Evolutionary conservation across 2,888 invertebrate species (phyloP).

Genomic region (Lithophane ornitopus): DNA sequence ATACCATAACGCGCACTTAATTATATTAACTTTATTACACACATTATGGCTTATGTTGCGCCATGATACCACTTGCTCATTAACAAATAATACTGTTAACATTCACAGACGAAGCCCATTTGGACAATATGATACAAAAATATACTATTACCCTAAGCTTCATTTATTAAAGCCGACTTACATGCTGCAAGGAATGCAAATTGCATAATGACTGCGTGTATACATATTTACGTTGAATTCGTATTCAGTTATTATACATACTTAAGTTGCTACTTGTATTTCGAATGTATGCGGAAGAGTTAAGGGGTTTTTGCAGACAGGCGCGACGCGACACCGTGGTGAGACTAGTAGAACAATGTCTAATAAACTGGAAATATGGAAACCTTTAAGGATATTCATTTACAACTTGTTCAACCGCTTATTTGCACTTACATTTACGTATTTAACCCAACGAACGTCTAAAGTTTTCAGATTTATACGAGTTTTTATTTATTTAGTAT

Average conservation of each 20-base stretch:
- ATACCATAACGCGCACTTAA: constrained; percentile 71
- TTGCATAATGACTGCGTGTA: constrained; percentile 21
- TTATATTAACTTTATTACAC: constrained; percentile 80
- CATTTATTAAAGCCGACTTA: constrained; percentile 47
- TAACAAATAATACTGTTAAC: constrained; percentile 69
- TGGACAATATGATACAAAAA: constrained; percentile 48
- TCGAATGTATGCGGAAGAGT: no score
- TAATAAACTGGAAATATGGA: no score
- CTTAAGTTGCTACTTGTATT: neutral
- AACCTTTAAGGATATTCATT: constrained; percentile 9
- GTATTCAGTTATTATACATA: constrained; percentile 7
- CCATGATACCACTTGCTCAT: constrained; percentile 73
- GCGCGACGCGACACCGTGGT: no score
- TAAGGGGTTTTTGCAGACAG: no score
- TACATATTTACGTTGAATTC: constrained; percentile 27
- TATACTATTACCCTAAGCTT: constrained; percentile 44
- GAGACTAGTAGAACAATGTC: no score
- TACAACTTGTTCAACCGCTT: constrained; percentile 26
- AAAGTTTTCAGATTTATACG: constrained; percentile 56
- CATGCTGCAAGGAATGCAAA: constrained; percentile 21
- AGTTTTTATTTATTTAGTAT: constrained; percentile 54
- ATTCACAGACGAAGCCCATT: constrained; percentile 43
- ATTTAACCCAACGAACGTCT: constrained; percentile 21
- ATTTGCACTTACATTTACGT: constrained; percentile 8
- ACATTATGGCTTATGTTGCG: constrained; percentile 73